These are phyloP conservation scores for Nephrotoma flavescens DNA, from an alignment of 2,888 invertebrate species.

Conservation along the genomic window DNA sequence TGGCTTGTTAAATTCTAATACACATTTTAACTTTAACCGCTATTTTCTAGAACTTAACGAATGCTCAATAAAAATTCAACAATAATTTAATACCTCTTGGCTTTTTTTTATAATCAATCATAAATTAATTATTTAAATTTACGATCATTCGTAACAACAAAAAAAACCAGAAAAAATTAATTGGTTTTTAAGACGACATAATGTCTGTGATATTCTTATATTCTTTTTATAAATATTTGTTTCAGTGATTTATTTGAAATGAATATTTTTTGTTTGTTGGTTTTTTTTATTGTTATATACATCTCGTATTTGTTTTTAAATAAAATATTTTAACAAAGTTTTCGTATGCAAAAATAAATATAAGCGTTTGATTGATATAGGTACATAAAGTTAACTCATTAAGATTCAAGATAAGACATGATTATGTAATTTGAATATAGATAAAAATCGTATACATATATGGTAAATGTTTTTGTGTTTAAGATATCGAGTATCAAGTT, in stretches of 20 bases:
- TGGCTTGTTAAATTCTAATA: not conserved
- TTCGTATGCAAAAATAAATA: not conserved
- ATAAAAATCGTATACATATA: not conserved
- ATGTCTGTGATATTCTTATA: not conserved
- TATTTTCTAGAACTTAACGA: not conserved
- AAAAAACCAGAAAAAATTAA: not conserved
- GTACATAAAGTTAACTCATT: not conserved
- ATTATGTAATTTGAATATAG: not conserved
- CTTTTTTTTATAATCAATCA: not conserved
- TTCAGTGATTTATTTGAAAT: not conserved
- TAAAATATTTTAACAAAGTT: not conserved
- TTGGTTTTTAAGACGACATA: not conserved
- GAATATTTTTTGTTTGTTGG: not conserved
- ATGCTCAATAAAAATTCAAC: not conserved
- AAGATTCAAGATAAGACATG: not conserved
- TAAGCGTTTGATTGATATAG: not conserved
- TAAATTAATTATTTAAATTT: not conserved
- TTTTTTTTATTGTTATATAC: not conserved
- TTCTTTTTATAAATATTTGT: not conserved
- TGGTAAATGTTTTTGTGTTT: not conserved
- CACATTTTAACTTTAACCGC: not conserved
- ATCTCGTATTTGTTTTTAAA: not conserved
- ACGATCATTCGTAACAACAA: not conserved
- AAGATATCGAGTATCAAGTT: not conserved
- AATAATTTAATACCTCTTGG: not conserved